These are phyloP conservation scores for Donacobius atricapilla DNA, from an alignment of 2,113 vertebrate species.

Conservation along the genomic window DNA sequence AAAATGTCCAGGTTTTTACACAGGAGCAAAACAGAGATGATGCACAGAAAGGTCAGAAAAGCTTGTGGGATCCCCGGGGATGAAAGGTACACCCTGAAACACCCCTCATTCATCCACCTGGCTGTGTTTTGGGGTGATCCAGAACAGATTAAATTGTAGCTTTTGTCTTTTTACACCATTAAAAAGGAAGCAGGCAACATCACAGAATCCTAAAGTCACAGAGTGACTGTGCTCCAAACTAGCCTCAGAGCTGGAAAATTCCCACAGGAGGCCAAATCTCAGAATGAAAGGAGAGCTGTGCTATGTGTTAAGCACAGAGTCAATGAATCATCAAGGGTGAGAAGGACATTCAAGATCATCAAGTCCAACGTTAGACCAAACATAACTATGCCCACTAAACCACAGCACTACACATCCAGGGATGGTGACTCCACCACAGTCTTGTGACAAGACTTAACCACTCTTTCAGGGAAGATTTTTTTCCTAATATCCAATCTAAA, in stretches of 20 bases:
- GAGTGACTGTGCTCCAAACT: fast-evolving
- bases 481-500: neutral
- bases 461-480: neutral
- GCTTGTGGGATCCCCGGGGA: neutral
- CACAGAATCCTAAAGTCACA: neutral
- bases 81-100: neutral
- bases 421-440: neutral
- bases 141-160: neutral
- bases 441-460: neutral
- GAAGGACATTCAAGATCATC: neutral
- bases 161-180: neutral
- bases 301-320: neutral
- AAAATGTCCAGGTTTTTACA: neutral
- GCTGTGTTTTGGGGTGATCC: neutral
- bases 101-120: fast-evolving
- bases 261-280: neutral
- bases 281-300: neutral
- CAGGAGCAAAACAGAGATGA: neutral
- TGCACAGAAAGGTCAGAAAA: neutral
- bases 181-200: neutral
- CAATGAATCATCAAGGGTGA: neutral
- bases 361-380: neutral
- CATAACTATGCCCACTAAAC: neutral
- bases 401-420: neutral
- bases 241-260: neutral